Conservation (phyloP, 2,113 vertebrate genomes). For the Stegastes partitus region DNA sequence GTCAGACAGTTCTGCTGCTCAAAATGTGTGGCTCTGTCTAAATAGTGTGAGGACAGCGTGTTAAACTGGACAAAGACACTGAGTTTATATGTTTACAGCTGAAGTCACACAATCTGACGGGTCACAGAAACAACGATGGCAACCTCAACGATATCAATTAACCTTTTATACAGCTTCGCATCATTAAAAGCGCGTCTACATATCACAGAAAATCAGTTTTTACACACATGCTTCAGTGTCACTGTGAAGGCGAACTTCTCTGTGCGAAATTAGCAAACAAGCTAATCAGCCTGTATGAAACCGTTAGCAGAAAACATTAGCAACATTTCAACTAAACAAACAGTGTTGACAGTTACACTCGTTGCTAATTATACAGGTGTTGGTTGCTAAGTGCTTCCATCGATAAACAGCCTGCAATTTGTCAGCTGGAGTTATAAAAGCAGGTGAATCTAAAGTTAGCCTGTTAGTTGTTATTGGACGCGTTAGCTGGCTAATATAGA, state of each 20-base stretch:
- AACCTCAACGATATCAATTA: too few species aligned
- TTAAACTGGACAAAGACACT: too few species aligned
- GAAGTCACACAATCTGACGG: too few species aligned
- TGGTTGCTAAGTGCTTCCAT: background rate
- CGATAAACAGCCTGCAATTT: background rate
- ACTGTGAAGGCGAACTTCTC: background rate
- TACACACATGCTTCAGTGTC: too few species aligned
- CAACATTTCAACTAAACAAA: conserved; percentile 10
- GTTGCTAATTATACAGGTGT: background rate
- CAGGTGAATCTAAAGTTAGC: conserved; percentile 41
- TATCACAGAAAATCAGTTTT: too few species aligned
- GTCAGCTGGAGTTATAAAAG: background rate
- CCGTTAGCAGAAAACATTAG: conserved; percentile 24
- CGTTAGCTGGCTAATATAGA: conserved; percentile 43
- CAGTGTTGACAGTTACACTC: background rate
- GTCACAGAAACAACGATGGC: too few species aligned
- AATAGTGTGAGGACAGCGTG: too few species aligned
- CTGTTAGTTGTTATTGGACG: background rate
- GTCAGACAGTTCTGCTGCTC: too few species aligned
- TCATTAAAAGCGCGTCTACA: too few species aligned
- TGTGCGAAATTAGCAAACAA: conserved; percentile 25
- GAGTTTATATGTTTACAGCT: too few species aligned
- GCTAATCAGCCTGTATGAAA: conserved; percentile 22
- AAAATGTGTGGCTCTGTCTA: too few species aligned
- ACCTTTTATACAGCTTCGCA: too few species aligned